Evolutionary conservation across 2,113 vertebrate species (phyloP).

Genomic region (Eublepharis macularius): DNA sequence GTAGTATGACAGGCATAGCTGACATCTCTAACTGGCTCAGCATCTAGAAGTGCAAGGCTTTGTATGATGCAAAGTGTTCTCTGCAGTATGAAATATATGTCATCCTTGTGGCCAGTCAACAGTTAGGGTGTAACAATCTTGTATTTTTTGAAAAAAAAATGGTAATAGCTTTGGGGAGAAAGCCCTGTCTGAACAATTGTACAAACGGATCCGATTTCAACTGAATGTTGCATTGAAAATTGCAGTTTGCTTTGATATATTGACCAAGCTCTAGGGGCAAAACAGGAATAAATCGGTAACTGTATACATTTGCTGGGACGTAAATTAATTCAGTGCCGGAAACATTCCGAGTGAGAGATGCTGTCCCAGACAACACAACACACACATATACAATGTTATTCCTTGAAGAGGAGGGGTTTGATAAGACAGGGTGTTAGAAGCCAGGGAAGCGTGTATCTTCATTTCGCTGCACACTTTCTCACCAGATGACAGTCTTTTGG

Average conservation of each 20-base stretch:
- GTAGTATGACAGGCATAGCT: neutral
- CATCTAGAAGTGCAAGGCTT: neutral
- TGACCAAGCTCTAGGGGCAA: neutral
- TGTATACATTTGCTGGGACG: neutral
- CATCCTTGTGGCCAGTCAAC: neutral
- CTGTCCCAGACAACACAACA: conserved; percentile 13
- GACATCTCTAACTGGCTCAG: neutral
- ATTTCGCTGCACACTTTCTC: neutral
- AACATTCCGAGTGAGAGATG: conserved; percentile 10
- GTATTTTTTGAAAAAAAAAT: neutral
- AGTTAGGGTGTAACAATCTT: neutral
- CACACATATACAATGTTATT: neutral
- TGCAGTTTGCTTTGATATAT: neutral
- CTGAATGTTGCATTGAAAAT: neutral
- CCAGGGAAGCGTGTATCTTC: neutral
- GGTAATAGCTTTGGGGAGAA: too few relatives aligned
- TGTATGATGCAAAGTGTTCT: neutral
- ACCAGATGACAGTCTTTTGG: neutral
- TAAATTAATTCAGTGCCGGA: conserved; percentile 30
- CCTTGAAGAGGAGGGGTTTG: conserved; percentile 13
- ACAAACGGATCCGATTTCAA: neutral
- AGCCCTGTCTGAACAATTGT: neutral
- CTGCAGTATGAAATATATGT: neutral
- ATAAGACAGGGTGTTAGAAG: conserved; percentile 1
- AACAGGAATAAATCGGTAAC: conserved; percentile 16